Base-by-base conservation (phyloP, 2,888 invertebrate species). In the Acanthopleura granulata region DNA sequence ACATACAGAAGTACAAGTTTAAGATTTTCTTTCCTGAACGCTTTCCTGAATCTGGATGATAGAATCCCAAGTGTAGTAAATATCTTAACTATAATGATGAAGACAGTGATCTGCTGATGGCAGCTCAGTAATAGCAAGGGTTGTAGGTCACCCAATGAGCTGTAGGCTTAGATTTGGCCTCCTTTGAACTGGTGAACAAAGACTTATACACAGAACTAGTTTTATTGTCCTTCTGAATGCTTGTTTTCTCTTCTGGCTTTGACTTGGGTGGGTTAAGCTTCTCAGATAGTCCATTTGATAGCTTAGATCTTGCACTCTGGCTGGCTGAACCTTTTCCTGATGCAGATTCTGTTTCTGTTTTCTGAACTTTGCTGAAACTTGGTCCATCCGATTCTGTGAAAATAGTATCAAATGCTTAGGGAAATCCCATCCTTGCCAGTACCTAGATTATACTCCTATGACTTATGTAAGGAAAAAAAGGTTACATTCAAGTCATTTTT, bases 111-210 rank as follows among this genome's bases (percentile, higher is more conserved):
- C 12, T n/a, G 22, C 12, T n/a, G 22, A 57, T 57, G 57, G 18
- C 12, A 66, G 9, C 18, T 84, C 75, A 88, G 75, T 85, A 88
- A 79, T 91, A 92, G 40, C 90, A 84, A 9, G 99, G 99, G 92
- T 99, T 99, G 87, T 97, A 98, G 0, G 99, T 99, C 75, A 99
- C 94, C 99, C 99, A 99, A 90, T 99, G 98, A 0, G 97, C 97
- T 83, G 95, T 94, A 69, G 94, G 93, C 89, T 98, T 97, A 74
- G 95, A 94, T 84, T 95, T 93, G 75, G 98, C 98, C 74, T 93
- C 94, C 86, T 95, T 93, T 88, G 97, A 97, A 14, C 95, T 94
- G 0, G 98, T 99, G 88, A 99, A 99, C 73, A 99, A 90, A 1
- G 98, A 98, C 90, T 99, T 99, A 88, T 95, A 97, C 0, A 97